Evolutionary conservation across 2,113 vertebrate genomes (phyloP), one percentile per base, ranked within the genome.

Genomic region (Oncorhynchus tshawytscha): DNA sequence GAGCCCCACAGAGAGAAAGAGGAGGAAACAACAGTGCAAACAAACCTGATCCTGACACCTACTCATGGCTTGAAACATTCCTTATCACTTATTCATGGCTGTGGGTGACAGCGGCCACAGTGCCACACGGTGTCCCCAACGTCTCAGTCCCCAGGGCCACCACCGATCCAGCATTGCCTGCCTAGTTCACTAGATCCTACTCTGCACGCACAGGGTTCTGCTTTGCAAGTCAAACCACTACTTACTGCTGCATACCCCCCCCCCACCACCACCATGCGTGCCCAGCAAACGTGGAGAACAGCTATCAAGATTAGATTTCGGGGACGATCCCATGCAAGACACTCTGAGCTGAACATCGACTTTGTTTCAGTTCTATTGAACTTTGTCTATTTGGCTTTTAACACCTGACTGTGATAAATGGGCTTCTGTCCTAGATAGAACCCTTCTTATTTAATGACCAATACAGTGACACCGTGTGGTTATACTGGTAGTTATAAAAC

Each of bases 1-100:
- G 76, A 88, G 57, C 91, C 91, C 87, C 45, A 20, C 72, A 78
- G 79, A 86, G 76, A 88, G 59, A 62, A 16, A 22, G 16, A 22
- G 87, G 88, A 91, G 89, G 82, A 81, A 45, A 45, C 39, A 45
- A 45, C 39, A 11, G 76, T 51, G 85, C 91, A 88, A 82, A 92
- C 92, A 89, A 92, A 92, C 91, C 92, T 91, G 91, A 93, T 94
- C 92, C 91, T 83, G 86, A 93, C 91, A 90, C 93, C 91, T 92
- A 87, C 88, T 90, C 88, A 82, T 88, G 89, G 87, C 87, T 89
- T 81, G 77, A 89, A 92, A 92, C 91, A 92, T 93, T 91, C 86
- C 88, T 90, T 87, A 93, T 94, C 86, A 93, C 89, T 92, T 91
- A 94, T 94, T 93, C 92, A 93, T 93, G 89, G 80, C 79, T 87